phyloP scores from a whole-genome alignment of 1,140 invertebrate genomes.

The Pogonus chalceus region DNA sequence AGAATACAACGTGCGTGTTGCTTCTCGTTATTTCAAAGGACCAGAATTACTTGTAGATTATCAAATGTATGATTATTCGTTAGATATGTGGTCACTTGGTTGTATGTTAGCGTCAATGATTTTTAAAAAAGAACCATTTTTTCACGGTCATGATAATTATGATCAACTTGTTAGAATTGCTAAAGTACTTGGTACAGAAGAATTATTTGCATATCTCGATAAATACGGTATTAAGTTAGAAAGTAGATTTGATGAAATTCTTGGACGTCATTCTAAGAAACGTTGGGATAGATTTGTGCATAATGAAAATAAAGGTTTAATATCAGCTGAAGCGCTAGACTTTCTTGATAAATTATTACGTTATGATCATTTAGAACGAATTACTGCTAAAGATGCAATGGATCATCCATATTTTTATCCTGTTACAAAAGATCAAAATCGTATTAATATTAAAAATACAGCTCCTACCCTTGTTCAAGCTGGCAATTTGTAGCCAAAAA shows the following conservation, averaged over 20 bases:
- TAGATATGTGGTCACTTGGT: constrained; percentile 99
- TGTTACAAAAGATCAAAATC: constrained; percentile 1
- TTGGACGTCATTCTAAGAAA: constrained; percentile 96
- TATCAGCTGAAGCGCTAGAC: constrained; percentile 93
- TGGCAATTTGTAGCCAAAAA: too few species aligned
- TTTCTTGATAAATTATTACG: constrained; percentile 95
- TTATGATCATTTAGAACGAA: constrained; percentile 96
- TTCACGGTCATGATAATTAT: constrained; percentile 99
- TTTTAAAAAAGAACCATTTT: constrained; percentile 99
- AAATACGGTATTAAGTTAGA: constrained; percentile 99
- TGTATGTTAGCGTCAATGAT: constrained; percentile 99
- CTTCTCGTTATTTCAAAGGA: constrained; percentile 96
- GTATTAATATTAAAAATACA: too few species aligned
- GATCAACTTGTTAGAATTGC: constrained; percentile 98
- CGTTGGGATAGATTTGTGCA: constrained; percentile 99
- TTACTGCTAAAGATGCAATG: constrained; percentile 97
- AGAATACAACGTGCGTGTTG: constrained; percentile 98
- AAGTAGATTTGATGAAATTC: constrained; percentile 90
- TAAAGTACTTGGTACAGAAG: constrained; percentile 97
- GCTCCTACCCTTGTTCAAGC: too few species aligned
- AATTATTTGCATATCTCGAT: constrained; percentile 95
- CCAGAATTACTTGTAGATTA: constrained; percentile 98
- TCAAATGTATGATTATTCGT: constrained; percentile 98
- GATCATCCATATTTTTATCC: constrained; percentile 89
- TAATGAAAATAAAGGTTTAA: constrained; percentile 96